These are phyloP conservation scores for Agonopterix alstromeriana DNA, from an alignment of 2,888 invertebrate species.

Conservation along the genomic window DNA sequence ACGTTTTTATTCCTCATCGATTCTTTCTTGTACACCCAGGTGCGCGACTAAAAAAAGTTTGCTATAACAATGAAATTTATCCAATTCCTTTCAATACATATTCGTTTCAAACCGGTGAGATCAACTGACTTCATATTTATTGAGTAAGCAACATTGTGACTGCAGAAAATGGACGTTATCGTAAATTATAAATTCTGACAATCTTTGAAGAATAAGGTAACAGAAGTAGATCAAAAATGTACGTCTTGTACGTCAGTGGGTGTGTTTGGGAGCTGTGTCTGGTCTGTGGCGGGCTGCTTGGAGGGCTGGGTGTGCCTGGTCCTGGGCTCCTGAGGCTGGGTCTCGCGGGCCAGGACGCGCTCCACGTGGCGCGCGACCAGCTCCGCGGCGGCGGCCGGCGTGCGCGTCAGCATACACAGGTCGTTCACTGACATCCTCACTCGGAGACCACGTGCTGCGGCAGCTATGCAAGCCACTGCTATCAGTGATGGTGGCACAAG, in stretches of 20 bases:
- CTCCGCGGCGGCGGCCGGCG: constrained; percentile 71
- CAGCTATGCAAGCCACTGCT: constrained; percentile 82
- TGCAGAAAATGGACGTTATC: neutral
- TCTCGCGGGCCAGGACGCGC: constrained; percentile 74
- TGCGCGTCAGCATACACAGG: constrained; percentile 62
- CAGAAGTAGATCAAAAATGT: constrained; percentile 54
- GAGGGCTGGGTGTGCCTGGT: constrained; percentile 37
- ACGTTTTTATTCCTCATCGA: constrained; percentile 16
- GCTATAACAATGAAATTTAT: constrained; percentile 32
- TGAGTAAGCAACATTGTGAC: constrained; percentile 12
- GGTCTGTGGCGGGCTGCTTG: constrained; percentile 48
- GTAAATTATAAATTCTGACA: neutral
- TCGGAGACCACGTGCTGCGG: constrained; percentile 79
- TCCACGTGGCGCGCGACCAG: constrained; percentile 76
- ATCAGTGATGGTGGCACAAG: constrained; percentile 83
- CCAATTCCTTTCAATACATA: constrained; percentile 28
- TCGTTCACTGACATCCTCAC: constrained; percentile 62
- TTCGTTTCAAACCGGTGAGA: constrained; percentile 35
- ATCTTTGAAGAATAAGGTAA: neutral
- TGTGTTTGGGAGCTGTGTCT: constrained; percentile 71
- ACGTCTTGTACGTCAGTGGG: constrained; percentile 81
- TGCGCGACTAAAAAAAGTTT: constrained; percentile 44
- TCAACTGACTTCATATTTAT: constrained; percentile 36
- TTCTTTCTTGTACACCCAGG: constrained; percentile 49
- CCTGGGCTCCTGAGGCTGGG: constrained; percentile 65